A percentile compares a stretch with the other conserved stretches of the same genome.
These are phyloP conservation scores for Entelurus aequoreus DNA, from an alignment of 2,113 vertebrate genomes.

Conservation along the genomic window DNA sequence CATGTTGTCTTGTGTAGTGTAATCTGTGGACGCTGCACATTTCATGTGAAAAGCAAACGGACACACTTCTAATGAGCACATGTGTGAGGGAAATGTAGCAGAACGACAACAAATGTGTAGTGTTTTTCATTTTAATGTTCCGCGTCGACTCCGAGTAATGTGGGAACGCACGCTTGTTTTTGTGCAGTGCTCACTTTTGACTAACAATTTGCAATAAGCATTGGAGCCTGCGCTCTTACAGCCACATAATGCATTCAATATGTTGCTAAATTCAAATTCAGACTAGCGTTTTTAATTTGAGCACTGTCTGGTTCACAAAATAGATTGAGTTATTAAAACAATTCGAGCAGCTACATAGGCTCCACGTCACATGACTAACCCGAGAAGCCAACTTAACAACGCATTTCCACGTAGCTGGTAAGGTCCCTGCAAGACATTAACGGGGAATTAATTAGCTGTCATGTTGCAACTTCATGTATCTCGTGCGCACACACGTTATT, in stretches of 20 bases:
- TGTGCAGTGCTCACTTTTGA: slow-evolving; percentile 9
- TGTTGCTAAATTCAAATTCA: neutral
- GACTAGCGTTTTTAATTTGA: neutral
- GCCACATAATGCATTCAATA: neutral
- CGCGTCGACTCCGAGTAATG: too few relatives aligned
- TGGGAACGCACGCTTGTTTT: neutral
- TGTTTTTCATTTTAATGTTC: too few relatives aligned
- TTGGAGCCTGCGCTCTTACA: too few relatives aligned
- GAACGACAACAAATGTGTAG: too few relatives aligned
- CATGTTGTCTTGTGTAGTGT: too few relatives aligned
- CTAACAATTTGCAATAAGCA: neutral
- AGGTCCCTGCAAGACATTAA: slow-evolving; percentile 23
- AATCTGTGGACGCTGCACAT: too few relatives aligned
- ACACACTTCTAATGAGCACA: too few relatives aligned
- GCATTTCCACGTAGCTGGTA: slow-evolving; percentile 19
- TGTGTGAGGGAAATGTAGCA: too few relatives aligned
- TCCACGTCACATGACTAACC: slow-evolving; percentile 15
- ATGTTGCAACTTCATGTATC: slow-evolving; percentile 12
- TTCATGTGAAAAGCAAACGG: too few relatives aligned
- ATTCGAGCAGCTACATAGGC: slow-evolving; percentile 20
- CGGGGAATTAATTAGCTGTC: slow-evolving; percentile 18
- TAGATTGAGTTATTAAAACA: slow-evolving; percentile 16
- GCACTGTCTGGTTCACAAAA: neutral
- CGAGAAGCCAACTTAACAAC: neutral
- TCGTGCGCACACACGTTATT: slow-evolving; percentile 11